These are phyloP conservation scores for Orchesellides sinensis DNA, from an alignment of 2,888 invertebrate genomes.

Conservation along the genomic window DNA sequence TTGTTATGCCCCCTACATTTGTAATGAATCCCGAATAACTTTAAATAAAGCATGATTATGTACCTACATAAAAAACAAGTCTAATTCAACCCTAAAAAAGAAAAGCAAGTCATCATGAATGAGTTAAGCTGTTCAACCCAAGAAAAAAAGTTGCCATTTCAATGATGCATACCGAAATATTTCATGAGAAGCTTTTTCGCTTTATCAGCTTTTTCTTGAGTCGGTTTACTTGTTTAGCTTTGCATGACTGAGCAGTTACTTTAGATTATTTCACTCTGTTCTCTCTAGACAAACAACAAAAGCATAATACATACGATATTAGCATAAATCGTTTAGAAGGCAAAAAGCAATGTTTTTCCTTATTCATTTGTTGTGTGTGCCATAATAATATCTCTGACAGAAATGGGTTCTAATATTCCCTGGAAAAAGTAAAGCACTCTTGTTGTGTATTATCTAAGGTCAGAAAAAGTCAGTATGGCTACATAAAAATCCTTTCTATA, in stretches of 20 bases:
- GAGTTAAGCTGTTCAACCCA: background rate
- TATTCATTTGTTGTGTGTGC: too few relatives aligned
- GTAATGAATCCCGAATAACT: too few relatives aligned
- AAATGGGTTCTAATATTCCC: too few relatives aligned
- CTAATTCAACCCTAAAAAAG: background rate
- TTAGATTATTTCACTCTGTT: background rate
- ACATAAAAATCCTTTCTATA: too few relatives aligned
- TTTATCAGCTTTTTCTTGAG: conserved; percentile 31
- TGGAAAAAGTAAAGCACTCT: too few relatives aligned
- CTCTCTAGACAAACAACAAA: conserved; percentile 16
- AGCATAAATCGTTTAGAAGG: conserved; percentile 51
- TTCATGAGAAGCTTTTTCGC: conserved; percentile 45
- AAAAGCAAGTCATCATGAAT: conserved; percentile 3
- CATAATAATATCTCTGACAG: too few relatives aligned
- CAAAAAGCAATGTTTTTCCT: background rate
- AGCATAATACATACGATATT: too few relatives aligned
- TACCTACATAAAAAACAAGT: background rate
- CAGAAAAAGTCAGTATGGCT: too few relatives aligned
- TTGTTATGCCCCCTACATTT: too few relatives aligned
- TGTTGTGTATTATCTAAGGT: too few relatives aligned
- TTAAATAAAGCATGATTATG: too few relatives aligned
- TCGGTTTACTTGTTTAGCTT: background rate
- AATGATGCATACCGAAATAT: conserved; percentile 50
- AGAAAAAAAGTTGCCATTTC: conserved; percentile 36
- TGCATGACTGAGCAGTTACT: conserved; percentile 8